Evolutionary conservation across 2,797 vertebrate species (phyloP), one percentile per base, ranked within the genome.

Genomic region (Ataeniobius toweri): DNA sequence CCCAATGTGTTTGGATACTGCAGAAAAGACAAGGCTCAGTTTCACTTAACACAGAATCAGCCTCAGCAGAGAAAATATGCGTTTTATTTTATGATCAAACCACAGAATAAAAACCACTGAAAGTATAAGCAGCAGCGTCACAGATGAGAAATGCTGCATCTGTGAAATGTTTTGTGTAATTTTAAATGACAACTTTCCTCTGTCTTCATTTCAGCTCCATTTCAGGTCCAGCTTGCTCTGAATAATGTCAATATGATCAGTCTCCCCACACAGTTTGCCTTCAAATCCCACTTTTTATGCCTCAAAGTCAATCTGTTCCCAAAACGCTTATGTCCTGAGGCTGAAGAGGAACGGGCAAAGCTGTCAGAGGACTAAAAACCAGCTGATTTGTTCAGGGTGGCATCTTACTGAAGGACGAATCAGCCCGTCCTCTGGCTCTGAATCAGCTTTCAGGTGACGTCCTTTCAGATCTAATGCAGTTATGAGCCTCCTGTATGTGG

Each of bases 321-420:
- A 76, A 50, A 59, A 67, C 20, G 73, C 22, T 73, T 44, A 69
- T 58, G 20, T 79, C 74, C 31, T 72, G 56, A 79, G 81, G 83
- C 77, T 67, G 73, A 74, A 79, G 79, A 85, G 90, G 86, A 87
- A 86, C 84, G 55, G 26, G 16, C 70, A 53, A 69, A 44, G 78
- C 65, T 76, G 84, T 76, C 80, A 61, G 39, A 83, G 36, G 76
- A 46, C 80, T 84, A 76, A 83, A 67, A 87, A 88, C 26, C 14
- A 70, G 82, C 28, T 85, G 89, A 90, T 89, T 89, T 86, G 88
- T 89, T 88, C 74, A 86, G 85, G 88, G 80, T 85, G 82, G 51
- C 22, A 77, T 71, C 74, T 78, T 8, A n/a, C 83, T 73, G 80
- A 82, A 91, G 89, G 91, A 87, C 83, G 3, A 48, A 0, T 3